Conservation (phyloP, 2,888 invertebrate species). For the Antheraea yamamai region DNA sequence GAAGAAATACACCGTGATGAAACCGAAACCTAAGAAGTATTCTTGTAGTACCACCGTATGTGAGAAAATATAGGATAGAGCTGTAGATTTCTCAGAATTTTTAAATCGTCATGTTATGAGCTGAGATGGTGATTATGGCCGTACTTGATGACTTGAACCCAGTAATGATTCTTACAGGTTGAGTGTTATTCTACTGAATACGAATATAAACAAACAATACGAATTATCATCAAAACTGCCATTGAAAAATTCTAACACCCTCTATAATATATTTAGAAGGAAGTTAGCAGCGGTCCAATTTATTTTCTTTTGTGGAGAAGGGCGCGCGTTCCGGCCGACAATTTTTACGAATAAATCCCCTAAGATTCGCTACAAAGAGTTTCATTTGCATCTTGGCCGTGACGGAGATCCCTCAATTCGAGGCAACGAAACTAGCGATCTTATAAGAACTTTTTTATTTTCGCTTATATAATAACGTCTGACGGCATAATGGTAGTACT, state of each 20-base stretch:
- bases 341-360: constrained; percentile 75
- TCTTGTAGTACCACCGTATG: too few species aligned
- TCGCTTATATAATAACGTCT: background rate
- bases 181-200: background rate
- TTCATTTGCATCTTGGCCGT: constrained; percentile 71
- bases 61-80: too few species aligned
- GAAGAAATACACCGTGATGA: too few species aligned
- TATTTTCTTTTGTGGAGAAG: constrained; percentile 62
- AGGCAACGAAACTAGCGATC: constrained; percentile 40
- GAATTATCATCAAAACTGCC: constrained; percentile 15
- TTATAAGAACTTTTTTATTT: background rate
- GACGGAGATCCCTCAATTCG: constrained; percentile 47
- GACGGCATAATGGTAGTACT: background rate
- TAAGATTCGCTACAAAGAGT: constrained; percentile 77
- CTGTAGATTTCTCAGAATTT: too few species aligned
- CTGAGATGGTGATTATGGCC: too few species aligned
- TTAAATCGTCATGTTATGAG: too few species aligned
- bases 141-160: too few species aligned
- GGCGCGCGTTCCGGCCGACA: constrained; percentile 53
- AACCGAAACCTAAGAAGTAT: too few species aligned
- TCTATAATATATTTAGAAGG: constrained; percentile 41
- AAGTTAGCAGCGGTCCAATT: constrained; percentile 54
- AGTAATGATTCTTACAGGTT: too few species aligned
- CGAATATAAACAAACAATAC: background rate
- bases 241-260: constrained; percentile 25